Conservation (phyloP, 2,113 vertebrate species). For the Corythoichthys intestinalis region DNA sequence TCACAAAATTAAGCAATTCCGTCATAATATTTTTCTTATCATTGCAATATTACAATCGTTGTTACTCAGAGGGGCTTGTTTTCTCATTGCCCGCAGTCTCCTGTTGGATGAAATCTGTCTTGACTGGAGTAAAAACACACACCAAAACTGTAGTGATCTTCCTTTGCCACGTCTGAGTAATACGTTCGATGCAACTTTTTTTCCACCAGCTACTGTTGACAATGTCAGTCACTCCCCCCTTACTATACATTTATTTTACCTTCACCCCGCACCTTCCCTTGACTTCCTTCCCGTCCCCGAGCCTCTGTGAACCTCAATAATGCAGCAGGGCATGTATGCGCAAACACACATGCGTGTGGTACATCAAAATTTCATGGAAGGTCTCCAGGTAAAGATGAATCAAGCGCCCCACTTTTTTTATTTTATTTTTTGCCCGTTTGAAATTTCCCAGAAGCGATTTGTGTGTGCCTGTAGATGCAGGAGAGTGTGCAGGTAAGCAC, state of each 20-base stretch:
- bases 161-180: background rate
- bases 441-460: conserved; percentile 17
- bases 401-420: background rate
- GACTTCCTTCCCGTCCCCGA: conserved; percentile 18
- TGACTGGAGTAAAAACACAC: too few species aligned
- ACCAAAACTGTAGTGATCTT: background rate
- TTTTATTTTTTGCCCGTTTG: background rate
- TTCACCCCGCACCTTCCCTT: background rate
- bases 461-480: background rate
- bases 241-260: background rate
- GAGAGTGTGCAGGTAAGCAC: background rate
- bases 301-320: conserved; percentile 65
- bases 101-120: background rate
- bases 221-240: too few species aligned
- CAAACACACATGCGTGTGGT: conserved; percentile 47
- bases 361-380: conserved; percentile 67
- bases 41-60: too few species aligned
- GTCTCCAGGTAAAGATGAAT: conserved; percentile 29
- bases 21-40: too few species aligned
- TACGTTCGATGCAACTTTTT: too few species aligned
- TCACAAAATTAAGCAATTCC: background rate
- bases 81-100: background rate
- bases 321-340: conserved; percentile 71
- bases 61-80: background rate
- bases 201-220: background rate